Base-by-base conservation (phyloP, 2,113 vertebrate genomes). In the Toxotes jaculatrix region DNA sequence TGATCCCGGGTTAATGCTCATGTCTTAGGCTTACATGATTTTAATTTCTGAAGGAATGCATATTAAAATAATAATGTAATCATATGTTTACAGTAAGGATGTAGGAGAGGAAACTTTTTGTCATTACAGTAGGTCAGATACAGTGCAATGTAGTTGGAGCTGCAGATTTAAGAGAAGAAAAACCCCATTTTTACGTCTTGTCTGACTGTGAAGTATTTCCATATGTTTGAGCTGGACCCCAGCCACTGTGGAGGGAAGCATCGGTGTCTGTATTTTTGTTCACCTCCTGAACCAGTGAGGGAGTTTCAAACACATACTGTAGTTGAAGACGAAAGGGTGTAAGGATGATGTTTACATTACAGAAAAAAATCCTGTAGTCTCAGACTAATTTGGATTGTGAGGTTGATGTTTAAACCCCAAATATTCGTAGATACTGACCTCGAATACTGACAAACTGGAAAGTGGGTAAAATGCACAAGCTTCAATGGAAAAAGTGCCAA, bases 151-250 rank as follows among this genome's bases (percentile, higher is more conserved):
- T 45, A 47, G 10, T 66, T 32, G 8, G 36, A 53, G 14, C 66
- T 60, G 69, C 17, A 56, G 13, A 34, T 42, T 55, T 9, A 9
- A 7, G 17, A 61, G 49, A 31, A 72, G 53, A 45, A 59, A 73
- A 69, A 45, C 17, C 34, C 34, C 0, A 4, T 57, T 55, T 66
- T 53, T 73, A 65, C 31, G 27, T 51, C 49, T 73, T 3, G 8
- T 61, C 53, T 38, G 32, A 84, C 31, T 59, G 36, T 56, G 43
- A 61, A 81, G 36, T 67, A 32, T 60, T 82, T 74, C 40, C 72
- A 61, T 77, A 77, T 79, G 76, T 63, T 71, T 80, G 47, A 60
- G 55, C 59, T 73, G 74, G 80, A 42, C 16, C 9, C 14, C 34
- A 6, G 68, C 49, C 56, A 53, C 57, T 14, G 16, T 11, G 74